Evolutionary conservation across 2,888 invertebrate genomes (phyloP).

Genomic region (Napeogenes sylphis): DNA sequence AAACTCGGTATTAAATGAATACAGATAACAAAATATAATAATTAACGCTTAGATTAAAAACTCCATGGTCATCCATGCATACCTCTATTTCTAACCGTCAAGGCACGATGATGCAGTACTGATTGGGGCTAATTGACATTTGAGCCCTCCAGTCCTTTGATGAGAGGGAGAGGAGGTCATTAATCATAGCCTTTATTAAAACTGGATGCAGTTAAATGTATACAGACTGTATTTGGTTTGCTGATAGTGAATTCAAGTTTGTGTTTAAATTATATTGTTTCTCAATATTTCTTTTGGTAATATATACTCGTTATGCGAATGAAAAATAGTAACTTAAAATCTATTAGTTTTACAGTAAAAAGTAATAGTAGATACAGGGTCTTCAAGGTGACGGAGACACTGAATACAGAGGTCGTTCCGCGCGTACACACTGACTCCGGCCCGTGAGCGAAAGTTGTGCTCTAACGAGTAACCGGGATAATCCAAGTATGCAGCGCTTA

Average conservation of each 20-base stretch:
- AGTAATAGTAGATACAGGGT: too few species aligned
- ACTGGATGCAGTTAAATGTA: constrained; percentile 10
- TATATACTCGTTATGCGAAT: not conserved
- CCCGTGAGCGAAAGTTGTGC: too few species aligned
- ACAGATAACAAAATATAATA: not conserved
- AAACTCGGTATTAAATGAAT: too few species aligned
- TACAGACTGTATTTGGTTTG: constrained; percentile 6
- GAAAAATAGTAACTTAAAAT: not conserved
- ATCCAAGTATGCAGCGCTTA: too few species aligned
- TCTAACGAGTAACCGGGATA: too few species aligned
- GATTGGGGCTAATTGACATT: constrained; percentile 80
- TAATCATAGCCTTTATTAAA: constrained; percentile 28
- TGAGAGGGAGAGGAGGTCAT: constrained; percentile 32
- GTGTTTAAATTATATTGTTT: constrained; percentile 5
- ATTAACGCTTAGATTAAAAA: not conserved
- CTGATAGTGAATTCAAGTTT: constrained; percentile 1
- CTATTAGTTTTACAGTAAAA: too few species aligned
- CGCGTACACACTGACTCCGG: too few species aligned
- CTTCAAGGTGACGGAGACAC: too few species aligned
- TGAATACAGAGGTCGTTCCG: too few species aligned
- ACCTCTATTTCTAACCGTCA: constrained; percentile 44
- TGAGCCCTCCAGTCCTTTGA: constrained; percentile 47
- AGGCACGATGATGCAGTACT: constrained; percentile 73
- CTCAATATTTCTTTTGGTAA: not conserved
- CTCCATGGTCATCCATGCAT: constrained; percentile 1